Conservation (phyloP, 1,140 invertebrate genomes). For the Aphidius ervi region DNA sequence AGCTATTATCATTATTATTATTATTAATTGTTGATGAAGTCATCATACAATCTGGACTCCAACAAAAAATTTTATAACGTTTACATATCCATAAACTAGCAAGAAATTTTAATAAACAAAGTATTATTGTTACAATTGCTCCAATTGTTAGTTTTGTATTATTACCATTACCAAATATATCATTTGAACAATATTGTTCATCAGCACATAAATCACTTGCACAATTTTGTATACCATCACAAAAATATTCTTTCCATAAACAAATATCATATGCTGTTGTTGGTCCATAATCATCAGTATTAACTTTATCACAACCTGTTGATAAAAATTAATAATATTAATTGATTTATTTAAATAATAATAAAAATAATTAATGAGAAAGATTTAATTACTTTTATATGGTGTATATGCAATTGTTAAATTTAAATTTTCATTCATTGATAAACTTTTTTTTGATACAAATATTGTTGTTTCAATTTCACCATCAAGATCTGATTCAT, state of each 20-base stretch:
- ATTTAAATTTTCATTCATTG: slow-evolving; percentile 28
- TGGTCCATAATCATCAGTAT: slow-evolving; percentile 7
- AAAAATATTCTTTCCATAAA: slow-evolving; percentile 38
- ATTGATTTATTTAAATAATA: slow-evolving; percentile 2
- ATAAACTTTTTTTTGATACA: slow-evolving; percentile 33
- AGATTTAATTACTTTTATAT: slow-evolving; percentile 31
- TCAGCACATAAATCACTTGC: slow-evolving; percentile 35
- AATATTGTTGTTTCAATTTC: slow-evolving; percentile 42
- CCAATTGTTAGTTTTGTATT: slow-evolving; percentile 47
- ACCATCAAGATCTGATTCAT: slow-evolving; percentile 21
- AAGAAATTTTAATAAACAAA: slow-evolving; percentile 45
- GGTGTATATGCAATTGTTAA: slow-evolving; percentile 41
- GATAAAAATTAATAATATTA: slow-evolving; percentile 1
- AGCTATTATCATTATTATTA: neutral
- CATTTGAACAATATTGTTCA: slow-evolving; percentile 35
- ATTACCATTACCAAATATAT: slow-evolving; percentile 32
- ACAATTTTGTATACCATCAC: slow-evolving; percentile 46
- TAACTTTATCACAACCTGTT: slow-evolving; percentile 15
- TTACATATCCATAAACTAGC: slow-evolving; percentile 47
- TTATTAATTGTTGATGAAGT: slow-evolving; percentile 25
- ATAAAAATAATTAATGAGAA: slow-evolving; percentile 1
- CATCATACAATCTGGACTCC: slow-evolving; percentile 45
- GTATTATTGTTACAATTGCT: slow-evolving; percentile 43
- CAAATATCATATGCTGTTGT: slow-evolving; percentile 29
- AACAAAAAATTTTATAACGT: slow-evolving; percentile 43